These are phyloP conservation scores for Agrotis exclamationis DNA, from an alignment of 2,888 invertebrate genomes.

Conservation along the genomic window DNA sequence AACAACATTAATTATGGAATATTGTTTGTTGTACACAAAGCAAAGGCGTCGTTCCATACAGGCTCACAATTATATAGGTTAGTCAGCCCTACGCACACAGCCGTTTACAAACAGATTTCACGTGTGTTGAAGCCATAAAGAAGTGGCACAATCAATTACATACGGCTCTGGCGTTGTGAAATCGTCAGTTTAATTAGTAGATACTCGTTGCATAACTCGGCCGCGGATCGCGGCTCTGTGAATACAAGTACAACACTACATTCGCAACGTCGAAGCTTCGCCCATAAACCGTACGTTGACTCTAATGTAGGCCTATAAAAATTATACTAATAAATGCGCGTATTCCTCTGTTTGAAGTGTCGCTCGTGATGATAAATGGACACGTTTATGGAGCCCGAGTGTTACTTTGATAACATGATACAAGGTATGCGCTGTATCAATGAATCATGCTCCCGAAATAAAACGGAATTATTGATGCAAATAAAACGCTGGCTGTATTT, in stretches of 20 bases:
- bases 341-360: conserved; percentile 48
- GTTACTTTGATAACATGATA: conserved; percentile 43
- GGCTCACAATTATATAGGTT: conserved; percentile 26
- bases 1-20: conserved; percentile 46
- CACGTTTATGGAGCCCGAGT: conserved; percentile 37
- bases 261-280: conserved; percentile 63
- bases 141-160: conserved; percentile 75
- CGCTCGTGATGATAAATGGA: conserved; percentile 53
- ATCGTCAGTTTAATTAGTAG: conserved; percentile 70
- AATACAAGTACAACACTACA: conserved; percentile 48
- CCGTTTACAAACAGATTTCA: conserved; percentile 71
- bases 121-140: conserved; percentile 69
- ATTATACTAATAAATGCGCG: conserved; percentile 58
- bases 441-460: conserved; percentile 50
- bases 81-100: conserved; percentile 56
- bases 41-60: conserved; percentile 17
- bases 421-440: conserved; percentile 22
- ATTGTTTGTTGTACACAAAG: conserved; percentile 43
- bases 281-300: conserved; percentile 71
- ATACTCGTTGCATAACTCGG: conserved; percentile 58
- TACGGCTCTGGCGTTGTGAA: conserved; percentile 70
- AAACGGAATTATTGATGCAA: conserved; percentile 42
- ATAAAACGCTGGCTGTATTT: conserved; percentile 37
- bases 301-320: conserved; percentile 58
- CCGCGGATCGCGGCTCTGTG: conserved; percentile 39